A percentile compares a stretch with the other conserved stretches of the same genome.
Conservation (phyloP, 2,888 invertebrate genomes). For the Heterodera filipjevi region DNA sequence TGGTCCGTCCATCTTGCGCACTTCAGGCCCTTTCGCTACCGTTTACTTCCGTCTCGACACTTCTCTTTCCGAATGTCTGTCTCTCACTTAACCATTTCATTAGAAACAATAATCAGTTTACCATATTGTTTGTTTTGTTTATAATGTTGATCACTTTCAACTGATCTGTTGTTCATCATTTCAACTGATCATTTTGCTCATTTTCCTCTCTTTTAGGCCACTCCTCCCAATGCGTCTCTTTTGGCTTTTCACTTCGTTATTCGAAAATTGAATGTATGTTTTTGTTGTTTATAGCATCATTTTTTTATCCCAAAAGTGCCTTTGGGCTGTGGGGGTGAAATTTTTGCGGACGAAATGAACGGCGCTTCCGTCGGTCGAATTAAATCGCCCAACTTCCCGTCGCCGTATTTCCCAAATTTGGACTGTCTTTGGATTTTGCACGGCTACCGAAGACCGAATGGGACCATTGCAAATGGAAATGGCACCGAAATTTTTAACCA, state of each 20-base stretch:
- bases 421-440: conserved; percentile 67
- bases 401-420: conserved; percentile 66
- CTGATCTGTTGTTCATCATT: no score
- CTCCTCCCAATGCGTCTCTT: conserved; percentile 31
- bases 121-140: no score
- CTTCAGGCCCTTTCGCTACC: conserved; percentile 40
- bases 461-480: not conserved
- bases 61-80: not conserved
- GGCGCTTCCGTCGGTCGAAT: conserved; percentile 49
- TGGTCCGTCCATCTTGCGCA: conserved; percentile 31
- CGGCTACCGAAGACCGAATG: not conserved
- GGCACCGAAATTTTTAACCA: not conserved
- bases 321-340: conserved; percentile 46
- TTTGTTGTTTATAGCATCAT: not conserved
- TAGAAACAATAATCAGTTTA: no score
- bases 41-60: conserved; percentile 37
- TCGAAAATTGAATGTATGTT: conserved; percentile 45
- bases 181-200: not conserved
- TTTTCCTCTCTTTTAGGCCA: conserved; percentile 28
- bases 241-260: conserved; percentile 53
- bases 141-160: no score
- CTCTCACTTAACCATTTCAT: no score
- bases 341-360: conserved; percentile 22
- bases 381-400: conserved; percentile 55
- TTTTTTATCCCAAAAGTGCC: conserved; percentile 33